Percentiles rank a stretch among this genome's conserved stretches.
Evolutionary conservation across 2,113 vertebrate genomes (phyloP).

Genomic region (Herpetotheres cachinnans): DNA sequence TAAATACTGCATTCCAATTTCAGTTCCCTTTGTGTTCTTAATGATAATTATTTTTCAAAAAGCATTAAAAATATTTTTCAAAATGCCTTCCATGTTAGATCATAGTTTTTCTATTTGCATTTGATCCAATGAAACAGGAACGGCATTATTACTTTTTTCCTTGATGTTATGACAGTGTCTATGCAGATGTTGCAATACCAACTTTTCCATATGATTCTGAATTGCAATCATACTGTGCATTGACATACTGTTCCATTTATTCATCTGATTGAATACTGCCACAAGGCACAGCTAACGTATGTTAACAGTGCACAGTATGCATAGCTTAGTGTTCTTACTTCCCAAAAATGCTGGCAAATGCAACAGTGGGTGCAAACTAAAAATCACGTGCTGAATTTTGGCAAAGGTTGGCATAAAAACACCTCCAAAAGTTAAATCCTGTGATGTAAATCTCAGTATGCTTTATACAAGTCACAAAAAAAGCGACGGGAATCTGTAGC

Average conservation of each 20-base stretch:
- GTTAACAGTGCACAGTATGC: constrained; percentile 35
- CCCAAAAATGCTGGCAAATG: constrained; percentile 31
- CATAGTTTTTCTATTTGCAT: not conserved
- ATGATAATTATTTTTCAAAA: constrained; percentile 21
- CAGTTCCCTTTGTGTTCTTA: not conserved
- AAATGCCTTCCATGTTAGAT: not conserved
- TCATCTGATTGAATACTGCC: constrained; percentile 57
- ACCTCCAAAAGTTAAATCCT: constrained; percentile 32
- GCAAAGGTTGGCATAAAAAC: constrained; percentile 33
- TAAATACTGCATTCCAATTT: not conserved
- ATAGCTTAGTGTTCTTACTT: not conserved
- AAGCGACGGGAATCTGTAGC: not conserved
- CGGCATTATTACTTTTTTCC: constrained; percentile 23
- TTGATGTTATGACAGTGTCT: constrained; percentile 14
- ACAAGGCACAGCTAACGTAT: constrained; percentile 37
- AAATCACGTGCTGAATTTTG: constrained; percentile 44
- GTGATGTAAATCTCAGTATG: constrained; percentile 30
- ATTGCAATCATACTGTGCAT: constrained; percentile 48
- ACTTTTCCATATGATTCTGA: constrained; percentile 52
- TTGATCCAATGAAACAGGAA: constrained; percentile 27
- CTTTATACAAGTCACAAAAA: constrained; percentile 21
- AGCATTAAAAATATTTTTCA: not conserved
- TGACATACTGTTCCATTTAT: constrained; percentile 61
- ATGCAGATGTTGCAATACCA: constrained; percentile 69
- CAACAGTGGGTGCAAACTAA: constrained; percentile 15